Evolutionary conservation across 2,113 vertebrate species (phyloP), one percentile per base, ranked within the genome.

Genomic region (Limnothrissa miodon): DNA sequence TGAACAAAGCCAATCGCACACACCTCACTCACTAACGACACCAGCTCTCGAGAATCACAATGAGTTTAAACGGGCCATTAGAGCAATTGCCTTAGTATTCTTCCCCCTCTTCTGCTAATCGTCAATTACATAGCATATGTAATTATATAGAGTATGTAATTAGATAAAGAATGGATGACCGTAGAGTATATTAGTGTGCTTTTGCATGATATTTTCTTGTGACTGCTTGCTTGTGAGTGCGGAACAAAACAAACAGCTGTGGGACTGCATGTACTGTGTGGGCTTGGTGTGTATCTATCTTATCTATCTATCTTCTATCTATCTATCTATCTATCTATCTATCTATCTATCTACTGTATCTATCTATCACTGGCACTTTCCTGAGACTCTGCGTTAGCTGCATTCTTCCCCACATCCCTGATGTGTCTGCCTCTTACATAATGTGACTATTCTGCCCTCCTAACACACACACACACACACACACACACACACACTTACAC

Each of bases 351-450:
- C 59, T 29, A n/a, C n/a, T n/a, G n/a, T n/a, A n/a, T n/a, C n/a
- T 62, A n/a, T 62, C n/a, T 62, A 5, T 13, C 46, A 1, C 46
- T 48, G 10, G 23, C 25, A 11, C 59, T 29, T 29, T 62, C n/a
- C 8, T 62, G 8, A 29, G 25, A 29, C n/a, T 62, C 5, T 4
- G 51, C 19, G 21, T 56, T 21, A 56, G 51, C 51, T 21, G 6
- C 51, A n/a, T 21, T 56, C 36, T 2, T 23, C 10, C 82, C 45
- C 13, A 15, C 33, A 36, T 36, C 66, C 66, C 66, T 74, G 66
- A 33, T 74, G 51, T 66, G 74, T 25, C 78, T 66, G 21, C 29
- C 21, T 82, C 81, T 85, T 85, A 82, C 81, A 83, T 80, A 85
- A 83, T 80, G 45, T 80, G 19, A 39, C 45, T 78, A 78, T 80